Evolutionary conservation across 53 echinoderm and acorn worm species (phyloP).

Genomic region (Apostichopus leukothele): DNA sequence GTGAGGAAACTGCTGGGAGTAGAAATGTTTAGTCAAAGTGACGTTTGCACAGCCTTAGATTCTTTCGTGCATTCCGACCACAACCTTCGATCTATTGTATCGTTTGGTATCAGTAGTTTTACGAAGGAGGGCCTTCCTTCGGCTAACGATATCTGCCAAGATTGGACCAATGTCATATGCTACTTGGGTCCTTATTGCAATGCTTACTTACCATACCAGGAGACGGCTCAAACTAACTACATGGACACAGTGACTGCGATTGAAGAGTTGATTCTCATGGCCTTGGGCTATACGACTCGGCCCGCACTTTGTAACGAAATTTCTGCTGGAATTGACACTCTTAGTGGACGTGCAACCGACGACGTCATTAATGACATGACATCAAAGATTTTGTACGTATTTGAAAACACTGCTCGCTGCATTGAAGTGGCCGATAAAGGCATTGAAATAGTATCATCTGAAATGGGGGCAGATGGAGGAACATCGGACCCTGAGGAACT

Average conservation of each 20-base stretch:
- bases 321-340: neutral
- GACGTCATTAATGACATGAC: neutral
- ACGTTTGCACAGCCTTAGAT: conserved; percentile 3
- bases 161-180: conserved; percentile 15
- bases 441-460: neutral
- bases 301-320: conserved; percentile 6
- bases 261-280: neutral
- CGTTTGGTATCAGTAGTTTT: conserved; percentile 8
- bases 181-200: neutral
- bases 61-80: conserved; percentile 4
- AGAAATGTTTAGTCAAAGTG: neutral
- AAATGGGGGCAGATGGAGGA: neutral
- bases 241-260: neutral
- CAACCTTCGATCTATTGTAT: conserved; percentile 14
- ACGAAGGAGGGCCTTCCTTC: conserved; percentile 12
- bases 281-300: neutral
- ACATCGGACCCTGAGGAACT: neutral
- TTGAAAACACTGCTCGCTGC: neutral
- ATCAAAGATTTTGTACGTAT: neutral
- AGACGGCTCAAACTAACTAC: neutral
- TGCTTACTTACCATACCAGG: too few species aligned
- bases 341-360: conserved; percentile 7
- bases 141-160: neutral
- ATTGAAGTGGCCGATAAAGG: neutral
- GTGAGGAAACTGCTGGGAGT: neutral